Conservation (phyloP, 2,113 vertebrate species). For the Casuarius casuarius region DNA sequence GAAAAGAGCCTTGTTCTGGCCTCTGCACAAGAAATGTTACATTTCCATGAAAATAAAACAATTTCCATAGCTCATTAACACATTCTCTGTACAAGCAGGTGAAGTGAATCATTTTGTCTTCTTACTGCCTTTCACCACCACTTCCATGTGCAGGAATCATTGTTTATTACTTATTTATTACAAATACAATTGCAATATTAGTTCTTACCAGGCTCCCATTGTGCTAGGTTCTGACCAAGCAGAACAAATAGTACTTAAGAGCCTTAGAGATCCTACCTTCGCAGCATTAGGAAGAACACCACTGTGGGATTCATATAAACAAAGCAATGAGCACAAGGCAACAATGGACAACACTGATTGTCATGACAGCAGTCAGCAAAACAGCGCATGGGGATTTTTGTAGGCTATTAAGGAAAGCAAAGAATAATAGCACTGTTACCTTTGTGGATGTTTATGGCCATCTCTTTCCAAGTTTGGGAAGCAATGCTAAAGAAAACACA, state of each 20-base stretch:
- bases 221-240: neutral
- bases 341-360: neutral
- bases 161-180: neutral
- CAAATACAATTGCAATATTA: neutral
- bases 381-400: neutral
- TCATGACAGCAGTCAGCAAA: rapidly evolving
- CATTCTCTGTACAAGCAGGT: neutral
- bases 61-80: neutral
- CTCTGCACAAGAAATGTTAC: neutral
- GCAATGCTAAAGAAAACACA: neutral
- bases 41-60: neutral
- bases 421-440: neutral
- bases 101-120: neutral
- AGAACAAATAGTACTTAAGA: neutral
- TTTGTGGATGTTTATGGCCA: neutral
- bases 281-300: neutral
- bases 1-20: neutral
- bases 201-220: neutral
- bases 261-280: neutral
- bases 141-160: neutral
- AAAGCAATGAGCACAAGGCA: neutral
- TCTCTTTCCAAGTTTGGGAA: neutral
- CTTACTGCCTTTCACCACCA: neutral
- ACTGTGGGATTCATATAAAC: neutral
- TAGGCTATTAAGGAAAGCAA: neutral